A percentile compares a stretch with the other conserved stretches of the same genome.
phyloP scores from a whole-genome alignment of 2,113 vertebrate genomes.

The Ictalurus punctatus region DNA sequence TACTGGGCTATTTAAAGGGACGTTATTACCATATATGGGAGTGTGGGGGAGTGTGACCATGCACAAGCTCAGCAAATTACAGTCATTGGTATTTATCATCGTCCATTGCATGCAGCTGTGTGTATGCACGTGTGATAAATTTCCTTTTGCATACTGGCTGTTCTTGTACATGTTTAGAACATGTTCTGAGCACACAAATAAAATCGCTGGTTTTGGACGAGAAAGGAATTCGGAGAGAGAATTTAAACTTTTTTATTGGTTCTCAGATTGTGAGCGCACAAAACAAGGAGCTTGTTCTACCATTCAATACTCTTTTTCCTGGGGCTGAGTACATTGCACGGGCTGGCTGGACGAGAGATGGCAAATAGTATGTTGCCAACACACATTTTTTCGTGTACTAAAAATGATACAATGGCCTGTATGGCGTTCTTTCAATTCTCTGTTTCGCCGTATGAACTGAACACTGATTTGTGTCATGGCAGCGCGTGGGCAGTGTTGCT shows the following conservation, averaged over 20 bases:
- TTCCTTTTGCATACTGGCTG: background rate
- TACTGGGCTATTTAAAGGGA: background rate
- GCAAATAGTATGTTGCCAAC: conserved; percentile 81
- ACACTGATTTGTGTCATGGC: conserved; percentile 33
- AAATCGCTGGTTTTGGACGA: background rate
- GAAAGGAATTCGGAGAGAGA: background rate
- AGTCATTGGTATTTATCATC: background rate
- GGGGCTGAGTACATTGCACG: conserved; percentile 90
- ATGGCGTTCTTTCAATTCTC: background rate
- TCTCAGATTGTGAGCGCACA: conserved; percentile 80
- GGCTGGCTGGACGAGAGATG: conserved; percentile 92
- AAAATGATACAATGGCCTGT: too few species aligned
- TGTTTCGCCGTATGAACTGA: background rate
- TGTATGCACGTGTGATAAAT: background rate
- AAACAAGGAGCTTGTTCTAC: conserved; percentile 88
- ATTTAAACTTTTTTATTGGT: background rate
- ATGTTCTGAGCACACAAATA: background rate
- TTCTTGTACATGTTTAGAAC: background rate
- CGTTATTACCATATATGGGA: background rate
- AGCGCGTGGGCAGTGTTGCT: conserved; percentile 95
- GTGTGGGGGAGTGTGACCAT: background rate
- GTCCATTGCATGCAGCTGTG: background rate
- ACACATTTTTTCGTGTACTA: background rate
- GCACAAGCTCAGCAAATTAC: background rate
- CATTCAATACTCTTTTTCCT: conserved; percentile 85